Base-by-base conservation (phyloP, 2,113 vertebrate genomes). In the Corvus cornix region DNA sequence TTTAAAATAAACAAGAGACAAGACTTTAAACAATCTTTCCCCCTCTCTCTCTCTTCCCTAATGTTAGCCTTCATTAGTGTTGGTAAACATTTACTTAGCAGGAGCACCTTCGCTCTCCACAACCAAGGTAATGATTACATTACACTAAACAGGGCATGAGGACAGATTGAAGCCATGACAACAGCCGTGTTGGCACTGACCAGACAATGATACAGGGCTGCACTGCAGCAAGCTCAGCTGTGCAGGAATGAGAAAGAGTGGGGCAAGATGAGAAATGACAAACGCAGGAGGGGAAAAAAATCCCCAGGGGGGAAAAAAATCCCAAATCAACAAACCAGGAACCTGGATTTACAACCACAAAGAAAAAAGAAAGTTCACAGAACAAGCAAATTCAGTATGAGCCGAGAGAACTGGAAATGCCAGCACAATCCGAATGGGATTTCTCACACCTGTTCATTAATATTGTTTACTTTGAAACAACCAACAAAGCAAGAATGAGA, bases 81-180 rank as follows among this genome's bases (percentile, higher is more conserved):
- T 81, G 20, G 28, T 94, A 97, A 97, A 97, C 69, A 96, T 97
- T 97, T 97, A 95, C 95, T 95, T 52, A 95, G 79, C 76, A 92
- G 67, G 56, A 84, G 73, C 46, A 94, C 92, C 80, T 94, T 94
- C 28, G 26, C 87, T 87, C 90, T 94, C 43, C 84, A 58, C 83
- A 83, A n/a, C 16, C 79, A 78, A 88, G 93, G 90, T 95, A 96
- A 97, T 91, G 66, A 97, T 97, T 95, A 91, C 82, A 84, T 28
- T 37, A 52, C 78, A 31, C 68, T 44, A 74, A 60, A 66, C 28
- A 33, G 41, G 62, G 55, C 77, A 55, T 1, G 83, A 81, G 86
- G 81, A 90, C 72, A 67, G 64, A 81, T 1, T 0, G 8, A 84
- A 87, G 92, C 84, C 87, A 37, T 24, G 84, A 88, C 80, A 89